Conservation (phyloP, 2,113 vertebrate species). For the Muscicapa adusta region DNA sequence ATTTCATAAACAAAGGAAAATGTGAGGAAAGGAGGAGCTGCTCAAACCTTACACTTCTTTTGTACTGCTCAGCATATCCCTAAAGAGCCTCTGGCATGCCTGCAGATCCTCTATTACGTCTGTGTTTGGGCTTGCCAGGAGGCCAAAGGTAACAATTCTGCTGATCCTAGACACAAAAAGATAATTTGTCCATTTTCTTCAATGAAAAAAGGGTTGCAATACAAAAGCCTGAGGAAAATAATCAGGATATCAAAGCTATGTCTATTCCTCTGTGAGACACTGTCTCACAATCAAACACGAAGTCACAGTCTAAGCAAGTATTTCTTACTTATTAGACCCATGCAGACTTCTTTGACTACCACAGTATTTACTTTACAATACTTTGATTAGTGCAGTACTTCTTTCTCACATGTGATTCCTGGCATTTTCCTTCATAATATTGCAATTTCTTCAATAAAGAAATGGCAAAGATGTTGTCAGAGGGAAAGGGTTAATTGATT, state of each 20-base stretch:
- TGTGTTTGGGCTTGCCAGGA: not conserved
- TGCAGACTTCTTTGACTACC: not conserved
- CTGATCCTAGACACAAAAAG: not conserved
- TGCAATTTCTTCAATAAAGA: not conserved
- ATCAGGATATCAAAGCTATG: not conserved
- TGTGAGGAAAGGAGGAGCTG: not conserved
- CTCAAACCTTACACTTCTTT: not conserved
- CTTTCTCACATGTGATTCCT: not conserved
- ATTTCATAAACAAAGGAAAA: not conserved
- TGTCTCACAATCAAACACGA: not conserved
- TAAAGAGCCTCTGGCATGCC: not conserved
- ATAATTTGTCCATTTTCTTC: not conserved
- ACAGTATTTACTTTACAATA: not conserved
- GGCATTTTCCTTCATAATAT: not conserved
- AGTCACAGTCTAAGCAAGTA: slow-evolving; percentile 35
- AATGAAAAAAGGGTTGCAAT: not conserved
- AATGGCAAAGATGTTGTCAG: not conserved
- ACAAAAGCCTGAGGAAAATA: slow-evolving; percentile 45
- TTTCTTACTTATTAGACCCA: not conserved
- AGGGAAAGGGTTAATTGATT: not conserved
- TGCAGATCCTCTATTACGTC: not conserved
- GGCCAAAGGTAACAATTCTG: not conserved
- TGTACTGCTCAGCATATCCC: not conserved
- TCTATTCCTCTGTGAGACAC: not conserved
- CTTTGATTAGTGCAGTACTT: not conserved